Percentiles rank a stretch among this genome's conserved stretches.
These are phyloP conservation scores for Mustela nigripes DNA, from an alignment of 2,113 vertebrate species.

Conservation along the genomic window DNA sequence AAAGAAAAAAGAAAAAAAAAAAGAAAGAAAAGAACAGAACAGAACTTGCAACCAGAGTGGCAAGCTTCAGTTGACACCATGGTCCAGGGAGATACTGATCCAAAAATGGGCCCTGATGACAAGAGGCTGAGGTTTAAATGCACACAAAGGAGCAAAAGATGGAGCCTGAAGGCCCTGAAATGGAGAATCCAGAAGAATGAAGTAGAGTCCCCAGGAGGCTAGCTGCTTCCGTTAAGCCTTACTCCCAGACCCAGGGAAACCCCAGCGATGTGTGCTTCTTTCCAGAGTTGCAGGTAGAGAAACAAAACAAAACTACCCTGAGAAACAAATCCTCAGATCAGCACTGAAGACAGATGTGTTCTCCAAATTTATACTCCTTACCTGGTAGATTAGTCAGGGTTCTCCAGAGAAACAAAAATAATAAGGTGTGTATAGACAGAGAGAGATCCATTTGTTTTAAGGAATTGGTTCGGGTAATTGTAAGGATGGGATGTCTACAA, in stretches of 20 bases:
- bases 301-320: not conserved
- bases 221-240: not conserved
- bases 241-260: not conserved
- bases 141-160: not conserved
- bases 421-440: not conserved
- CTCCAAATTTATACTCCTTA: not conserved
- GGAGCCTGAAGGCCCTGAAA: not conserved
- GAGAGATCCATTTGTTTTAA: not conserved
- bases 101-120: not conserved
- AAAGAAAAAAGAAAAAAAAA: too few species aligned
- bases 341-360: not conserved
- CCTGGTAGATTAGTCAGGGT: not conserved
- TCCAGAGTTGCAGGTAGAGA: not conserved
- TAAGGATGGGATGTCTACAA: not conserved
- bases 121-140: not conserved
- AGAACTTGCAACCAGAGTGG: not conserved
- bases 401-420: constrained; percentile 22
- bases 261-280: not conserved
- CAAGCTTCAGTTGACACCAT: not conserved
- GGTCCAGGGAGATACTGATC: not conserved
- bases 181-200: not conserved
- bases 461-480: not conserved
- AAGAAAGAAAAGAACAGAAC: not conserved
- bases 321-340: not conserved
- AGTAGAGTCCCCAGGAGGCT: not conserved